A percentile compares a stretch with the other conserved stretches of the same genome.
phyloP scores from a whole-genome alignment of 2,113 vertebrate species.

The Damaliscus lunatus region DNA sequence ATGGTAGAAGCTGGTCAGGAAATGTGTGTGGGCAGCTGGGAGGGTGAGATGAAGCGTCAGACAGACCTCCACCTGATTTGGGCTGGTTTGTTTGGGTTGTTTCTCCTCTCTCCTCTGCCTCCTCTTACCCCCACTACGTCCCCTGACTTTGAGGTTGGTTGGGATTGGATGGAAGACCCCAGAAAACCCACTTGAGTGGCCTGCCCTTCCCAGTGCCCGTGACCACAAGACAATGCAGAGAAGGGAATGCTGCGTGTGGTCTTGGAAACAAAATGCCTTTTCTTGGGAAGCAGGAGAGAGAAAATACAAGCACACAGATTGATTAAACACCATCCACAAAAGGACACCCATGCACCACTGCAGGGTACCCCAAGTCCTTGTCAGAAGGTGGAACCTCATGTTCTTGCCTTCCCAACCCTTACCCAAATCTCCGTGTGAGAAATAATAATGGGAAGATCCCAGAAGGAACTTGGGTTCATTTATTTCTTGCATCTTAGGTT shows the following conservation, averaged over 20 bases:
- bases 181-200: fast-evolving
- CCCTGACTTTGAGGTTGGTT: background rate
- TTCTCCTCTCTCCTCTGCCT: background rate
- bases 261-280: background rate
- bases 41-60: background rate
- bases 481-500: too few species aligned
- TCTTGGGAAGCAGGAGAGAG: background rate
- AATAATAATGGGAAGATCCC: background rate
- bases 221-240: fast-evolving
- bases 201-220: fast-evolving
- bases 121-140: fast-evolving
- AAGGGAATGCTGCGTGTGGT: fast-evolving
- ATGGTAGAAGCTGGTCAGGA: background rate
- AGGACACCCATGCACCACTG: background rate
- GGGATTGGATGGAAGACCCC: background rate
- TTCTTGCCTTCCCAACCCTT: background rate
- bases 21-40: background rate
- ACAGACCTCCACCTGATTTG: background rate
- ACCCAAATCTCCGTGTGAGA: background rate
- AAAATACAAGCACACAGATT: fast-evolving
- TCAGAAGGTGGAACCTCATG: fast-evolving
- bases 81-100: background rate
- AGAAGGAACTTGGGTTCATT: fast-evolving
- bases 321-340: background rate
- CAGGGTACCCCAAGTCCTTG: fast-evolving